Evolutionary conservation across 2,888 invertebrate species (phyloP).

Genomic region (Acholoe squamosa): DNA sequence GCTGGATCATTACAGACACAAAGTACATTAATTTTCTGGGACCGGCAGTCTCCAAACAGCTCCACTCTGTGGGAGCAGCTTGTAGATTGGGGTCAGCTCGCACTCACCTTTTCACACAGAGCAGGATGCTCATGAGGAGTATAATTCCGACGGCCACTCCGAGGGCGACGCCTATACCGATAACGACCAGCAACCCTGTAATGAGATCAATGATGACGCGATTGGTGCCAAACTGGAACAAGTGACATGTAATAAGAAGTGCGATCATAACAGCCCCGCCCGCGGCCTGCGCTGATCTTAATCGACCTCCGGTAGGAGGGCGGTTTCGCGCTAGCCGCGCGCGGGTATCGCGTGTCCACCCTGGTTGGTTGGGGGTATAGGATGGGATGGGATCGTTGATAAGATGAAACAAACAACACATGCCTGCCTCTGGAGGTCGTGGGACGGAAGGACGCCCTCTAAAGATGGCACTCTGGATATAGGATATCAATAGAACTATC

Average conservation of each 20-base stretch:
- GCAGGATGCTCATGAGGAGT: slow-evolving; percentile 64
- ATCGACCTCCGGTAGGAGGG: slow-evolving; percentile 11
- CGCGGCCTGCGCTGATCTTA: neutral
- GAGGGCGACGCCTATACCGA: slow-evolving; percentile 61
- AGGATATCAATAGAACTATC: slow-evolving; percentile 48
- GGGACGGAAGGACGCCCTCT: neutral
- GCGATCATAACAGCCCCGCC: neutral
- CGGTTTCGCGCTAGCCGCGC: neutral
- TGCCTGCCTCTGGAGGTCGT: neutral
- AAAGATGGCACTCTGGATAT: slow-evolving; percentile 36
- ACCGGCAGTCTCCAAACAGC: neutral
- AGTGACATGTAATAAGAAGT: slow-evolving; percentile 39
- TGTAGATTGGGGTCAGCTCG: slow-evolving; percentile 11
- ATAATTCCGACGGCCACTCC: slow-evolving; percentile 63
- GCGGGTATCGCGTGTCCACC: neutral
- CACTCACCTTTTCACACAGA: slow-evolving; percentile 62
- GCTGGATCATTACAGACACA: neutral
- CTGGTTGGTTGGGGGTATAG: neutral
- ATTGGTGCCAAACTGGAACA: slow-evolving; percentile 43
- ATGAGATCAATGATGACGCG: slow-evolving; percentile 19
- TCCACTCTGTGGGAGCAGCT: neutral
- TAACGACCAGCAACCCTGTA: slow-evolving; percentile 59
- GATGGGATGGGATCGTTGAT: slow-evolving; percentile 12
- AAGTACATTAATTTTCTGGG: neutral
- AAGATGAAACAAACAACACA: slow-evolving; percentile 33